Evolutionary conservation across 2,113 vertebrate species (phyloP), one percentile per base, ranked within the genome.

Genomic region (Pycnonotus jocosus): DNA sequence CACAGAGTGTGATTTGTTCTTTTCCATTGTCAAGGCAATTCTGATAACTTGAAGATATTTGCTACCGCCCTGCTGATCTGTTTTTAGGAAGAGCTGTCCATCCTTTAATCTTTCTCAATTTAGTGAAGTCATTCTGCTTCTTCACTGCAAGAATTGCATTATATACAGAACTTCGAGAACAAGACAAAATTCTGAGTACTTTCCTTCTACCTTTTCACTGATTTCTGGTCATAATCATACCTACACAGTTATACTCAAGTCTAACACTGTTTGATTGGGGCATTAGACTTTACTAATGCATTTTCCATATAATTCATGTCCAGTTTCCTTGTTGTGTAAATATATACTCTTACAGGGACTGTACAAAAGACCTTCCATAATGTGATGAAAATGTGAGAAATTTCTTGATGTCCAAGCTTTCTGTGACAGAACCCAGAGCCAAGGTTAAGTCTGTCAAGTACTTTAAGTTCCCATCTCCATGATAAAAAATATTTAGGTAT

Each of bases 101-200:
- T 94, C 31, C 17, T 81, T 30, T 71, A 91, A 94, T 68, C 65
- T 93, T 85, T 50, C 57, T 84, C 47, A 78, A 78, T 94, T 95
- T 92, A 89, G 44, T 28, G 37, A 71, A 85, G 33, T 5, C 24
- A 42, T 89, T 92, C 38, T 85, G 44, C 10, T 60, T 44, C 57
- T 92, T 89, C 42, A 28, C 40, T 81, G 33, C 16, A 86, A 60
- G 51, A 73, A 81, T 15, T 73, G 33, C 18, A 50, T 53, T 86
- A 37, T 62, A 57, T n/a, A 69, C 7, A 81, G 35, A 93, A n/a
- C 35, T 60, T 48, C 19, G 51, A 89, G 53, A 28, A 74, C 42
- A 81, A 89, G 93, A 35, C 21, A 60, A 85, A 64, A 27, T 60
- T 76, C 21, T 74, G 35, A 25, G 6, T 48, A 54, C 22, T 81